Base-by-base conservation (phyloP, 2,113 vertebrate species). In the Hippotragus niger region DNA sequence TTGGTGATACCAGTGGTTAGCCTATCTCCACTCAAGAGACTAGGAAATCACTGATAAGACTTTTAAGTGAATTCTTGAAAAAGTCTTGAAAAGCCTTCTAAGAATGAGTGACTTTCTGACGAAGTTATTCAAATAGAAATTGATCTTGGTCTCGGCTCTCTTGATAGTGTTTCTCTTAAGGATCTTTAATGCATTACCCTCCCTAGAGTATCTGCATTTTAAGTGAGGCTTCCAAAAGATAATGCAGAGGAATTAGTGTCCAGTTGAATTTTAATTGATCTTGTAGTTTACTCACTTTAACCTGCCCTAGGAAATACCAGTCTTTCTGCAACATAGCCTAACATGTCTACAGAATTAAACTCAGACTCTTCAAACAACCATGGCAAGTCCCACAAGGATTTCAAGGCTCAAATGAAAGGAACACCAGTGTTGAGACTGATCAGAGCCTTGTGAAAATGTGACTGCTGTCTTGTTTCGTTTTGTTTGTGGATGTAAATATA, bases 371-470 rank as follows among this genome's bases (percentile, higher is more conserved):
- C 36, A 76, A 57, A 81, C n/a, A 64, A 47, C 52, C 84, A 7
- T 58, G 31, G 47, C 74, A 88, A 80, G 43, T 85, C 13, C 40
- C 89, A 60, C 10, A n/a, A 92, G 57, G 27, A 67, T 27, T 43
- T 57, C 36, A 95, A n/a, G 52, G 76, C 85, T 97, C 83, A 87
- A 93, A 91, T n/a, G 62, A 80, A 94, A 95, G 86, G 55, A 85
- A 27, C 43, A n/a, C 17, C 50, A 2, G 1, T 52, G 27, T 57
- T 92, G 40, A 93, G 52, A 96, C n/a, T 76, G n/a, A 52, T 87
- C 4, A 23, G 88, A 97, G 67, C 45, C 91, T 86, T 87, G 45
- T 94, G 76, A 91, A 90, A 94, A 94, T 53, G 36, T 95, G 60
- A 55, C 64, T 91, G 85, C 43, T 64, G 3, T 40, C 21, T 40